Conservation (phyloP, 1,140 invertebrate species). For the Calosoma granatense region DNA sequence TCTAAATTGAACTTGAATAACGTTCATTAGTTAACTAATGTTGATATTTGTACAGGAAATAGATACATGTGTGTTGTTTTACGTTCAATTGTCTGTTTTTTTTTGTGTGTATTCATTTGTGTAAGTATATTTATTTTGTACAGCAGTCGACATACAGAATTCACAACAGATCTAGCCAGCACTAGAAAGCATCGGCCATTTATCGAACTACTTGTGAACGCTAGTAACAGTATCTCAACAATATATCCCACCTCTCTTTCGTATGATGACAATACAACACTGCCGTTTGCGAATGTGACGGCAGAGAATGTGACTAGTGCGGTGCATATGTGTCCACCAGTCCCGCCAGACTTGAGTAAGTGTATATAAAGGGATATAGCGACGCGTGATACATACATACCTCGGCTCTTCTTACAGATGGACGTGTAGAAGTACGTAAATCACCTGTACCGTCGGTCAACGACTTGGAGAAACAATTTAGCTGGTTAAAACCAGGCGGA, state of each 20-base stretch:
- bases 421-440: conserved; percentile 35
- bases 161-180: background rate
- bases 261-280: background rate
- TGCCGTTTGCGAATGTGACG: background rate
- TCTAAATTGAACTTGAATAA: background rate
- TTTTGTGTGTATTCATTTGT: background rate
- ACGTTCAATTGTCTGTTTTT: background rate
- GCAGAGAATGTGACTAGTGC: conserved; percentile 15
- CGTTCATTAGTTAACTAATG: background rate
- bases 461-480: conserved; percentile 36
- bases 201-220: background rate
- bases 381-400: too few species aligned
- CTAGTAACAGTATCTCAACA: background rate
- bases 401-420: conserved; percentile 27
- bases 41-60: background rate
- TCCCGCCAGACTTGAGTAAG: conserved; percentile 22
- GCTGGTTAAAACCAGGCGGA: conserved; percentile 56
- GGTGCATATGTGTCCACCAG: conserved; percentile 21
- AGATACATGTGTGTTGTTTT: background rate
- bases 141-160: background rate
- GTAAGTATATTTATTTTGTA: too few species aligned
- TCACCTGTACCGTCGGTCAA: conserved; percentile 34
- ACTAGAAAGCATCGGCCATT: background rate
- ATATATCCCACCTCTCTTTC: background rate
- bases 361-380: background rate